Conservation (phyloP, 2,888 invertebrate species). For the Marronus borbonicus region DNA sequence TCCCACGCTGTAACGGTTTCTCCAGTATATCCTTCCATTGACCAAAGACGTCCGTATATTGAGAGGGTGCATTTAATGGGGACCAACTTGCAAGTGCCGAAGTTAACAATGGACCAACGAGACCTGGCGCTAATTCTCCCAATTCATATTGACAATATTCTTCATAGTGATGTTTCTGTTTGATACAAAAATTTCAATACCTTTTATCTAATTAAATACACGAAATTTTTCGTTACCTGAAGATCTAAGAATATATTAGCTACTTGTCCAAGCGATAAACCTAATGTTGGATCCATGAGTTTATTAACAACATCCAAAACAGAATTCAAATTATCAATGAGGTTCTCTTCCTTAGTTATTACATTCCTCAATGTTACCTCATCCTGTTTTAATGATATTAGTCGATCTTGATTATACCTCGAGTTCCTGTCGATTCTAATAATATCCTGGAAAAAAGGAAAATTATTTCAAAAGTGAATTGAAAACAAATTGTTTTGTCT, state of each 20-base stretch:
- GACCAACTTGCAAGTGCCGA: slow-evolving; percentile 85
- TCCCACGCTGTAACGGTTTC: slow-evolving; percentile 64
- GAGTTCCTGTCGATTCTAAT: slow-evolving; percentile 87
- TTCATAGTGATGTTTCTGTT: slow-evolving; percentile 76
- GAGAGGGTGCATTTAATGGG: slow-evolving; percentile 80
- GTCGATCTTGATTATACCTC: slow-evolving; percentile 84
- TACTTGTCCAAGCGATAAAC: slow-evolving; percentile 75
- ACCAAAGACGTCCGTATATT: slow-evolving; percentile 77
- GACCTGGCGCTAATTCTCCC: slow-evolving; percentile 86
- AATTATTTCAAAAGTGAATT: neutral
- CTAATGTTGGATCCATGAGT: slow-evolving; percentile 72
- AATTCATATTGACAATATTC: slow-evolving; percentile 91
- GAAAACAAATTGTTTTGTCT: neutral
- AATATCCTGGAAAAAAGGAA: slow-evolving; percentile 78
- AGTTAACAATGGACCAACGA: slow-evolving; percentile 88
- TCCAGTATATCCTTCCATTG: slow-evolving; percentile 81
- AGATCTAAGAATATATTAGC: slow-evolving; percentile 75
- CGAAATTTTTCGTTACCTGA: slow-evolving; percentile 65
- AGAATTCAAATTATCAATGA: slow-evolving; percentile 81
- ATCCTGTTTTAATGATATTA: slow-evolving; percentile 86
- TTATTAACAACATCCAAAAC: slow-evolving; percentile 80
- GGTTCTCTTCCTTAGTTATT: slow-evolving; percentile 80
- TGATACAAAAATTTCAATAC: neutral
- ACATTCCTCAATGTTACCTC: slow-evolving; percentile 79
- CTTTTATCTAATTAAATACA: neutral